Evolutionary conservation across 2,888 invertebrate genomes (phyloP).

Genomic region (Synanthedon andrenaeformis): DNA sequence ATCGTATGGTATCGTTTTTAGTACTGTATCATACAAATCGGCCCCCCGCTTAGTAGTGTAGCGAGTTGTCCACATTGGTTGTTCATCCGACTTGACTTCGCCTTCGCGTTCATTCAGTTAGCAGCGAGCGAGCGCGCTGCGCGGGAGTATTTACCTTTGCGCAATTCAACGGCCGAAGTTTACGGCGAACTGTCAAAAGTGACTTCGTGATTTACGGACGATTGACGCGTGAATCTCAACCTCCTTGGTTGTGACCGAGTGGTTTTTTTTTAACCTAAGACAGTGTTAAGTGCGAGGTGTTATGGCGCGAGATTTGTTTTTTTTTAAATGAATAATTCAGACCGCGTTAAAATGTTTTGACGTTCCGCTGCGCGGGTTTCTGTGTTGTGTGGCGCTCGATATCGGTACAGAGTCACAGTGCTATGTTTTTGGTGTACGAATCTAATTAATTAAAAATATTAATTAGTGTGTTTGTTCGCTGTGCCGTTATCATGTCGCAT

Average conservation of each 20-base stretch:
- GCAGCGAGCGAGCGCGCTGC: constrained; percentile 37
- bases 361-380: constrained; percentile 29
- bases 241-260: constrained; percentile 2
- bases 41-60: constrained; percentile 39
- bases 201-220: constrained; percentile 36
- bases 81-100: constrained; percentile 6
- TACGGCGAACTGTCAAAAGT: constrained; percentile 55
- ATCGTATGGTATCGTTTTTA: constrained; percentile 42
- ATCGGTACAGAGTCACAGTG: constrained; percentile 20
- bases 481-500: constrained; percentile 49
- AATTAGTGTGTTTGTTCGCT: constrained; percentile 26
- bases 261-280: not conserved
- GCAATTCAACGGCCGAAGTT: constrained; percentile 36
- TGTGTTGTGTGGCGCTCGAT: constrained; percentile 42
- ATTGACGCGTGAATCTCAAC: constrained; percentile 18
- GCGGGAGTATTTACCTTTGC: constrained; percentile 25
- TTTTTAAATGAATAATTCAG: constrained; percentile 25
- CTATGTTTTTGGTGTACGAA: constrained; percentile 21
- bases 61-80: constrained; percentile 6
- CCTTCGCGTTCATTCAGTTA: constrained; percentile 23
- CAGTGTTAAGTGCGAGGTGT: constrained; percentile 9
- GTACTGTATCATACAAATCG: constrained; percentile 30
- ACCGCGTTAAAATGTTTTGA: constrained; percentile 32
- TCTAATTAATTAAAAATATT: constrained; percentile 4
- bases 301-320: constrained; percentile 28